Percentiles rank a stretch among this genome's conserved stretches.
phyloP scores from a whole-genome alignment of 37 sponge, comb jelly and placozoan genomes.

The Hormiphora californensis region DNA sequence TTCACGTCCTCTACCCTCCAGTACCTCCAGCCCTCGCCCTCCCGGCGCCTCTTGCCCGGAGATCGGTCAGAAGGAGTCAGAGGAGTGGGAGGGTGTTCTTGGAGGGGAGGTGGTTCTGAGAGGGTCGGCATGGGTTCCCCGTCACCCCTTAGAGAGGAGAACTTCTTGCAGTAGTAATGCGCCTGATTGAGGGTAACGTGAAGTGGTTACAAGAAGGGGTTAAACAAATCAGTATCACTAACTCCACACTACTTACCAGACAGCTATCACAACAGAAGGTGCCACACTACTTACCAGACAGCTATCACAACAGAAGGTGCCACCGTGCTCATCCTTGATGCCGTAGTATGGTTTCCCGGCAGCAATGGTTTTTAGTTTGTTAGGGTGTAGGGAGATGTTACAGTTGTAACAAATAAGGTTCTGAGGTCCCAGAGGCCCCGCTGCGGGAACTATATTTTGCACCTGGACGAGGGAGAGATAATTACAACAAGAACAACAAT shows the following conservation, averaged over 20 bases:
- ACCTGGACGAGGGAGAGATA: constrained; percentile 41
- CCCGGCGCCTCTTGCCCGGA: not conserved
- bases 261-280: constrained; percentile 44
- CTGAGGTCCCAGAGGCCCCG: not conserved
- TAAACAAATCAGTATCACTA: too few relatives aligned
- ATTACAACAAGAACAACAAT: too few relatives aligned
- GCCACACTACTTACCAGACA: not conserved
- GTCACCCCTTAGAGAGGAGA: not conserved
- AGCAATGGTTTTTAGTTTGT: constrained; percentile 17
- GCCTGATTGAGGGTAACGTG: not conserved
- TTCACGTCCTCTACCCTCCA: not conserved
- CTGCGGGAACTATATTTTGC: constrained; percentile 8
- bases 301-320: constrained; percentile 37
- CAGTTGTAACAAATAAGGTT: constrained; percentile 42
- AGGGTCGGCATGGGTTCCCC: not conserved
- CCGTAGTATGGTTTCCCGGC: constrained; percentile 17
- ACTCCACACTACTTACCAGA: not conserved
- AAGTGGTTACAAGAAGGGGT: not conserved
- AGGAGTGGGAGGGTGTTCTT: not conserved
- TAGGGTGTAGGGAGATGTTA: not conserved
- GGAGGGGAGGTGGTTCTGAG: not conserved
- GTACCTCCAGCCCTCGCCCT: not conserved
- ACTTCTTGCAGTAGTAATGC: constrained; percentile 28
- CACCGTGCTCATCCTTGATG: constrained; percentile 46
- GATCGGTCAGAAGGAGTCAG: not conserved